These are phyloP conservation scores for Orthosia gracilis DNA, from an alignment of 2,888 invertebrate species.

Conservation along the genomic window DNA sequence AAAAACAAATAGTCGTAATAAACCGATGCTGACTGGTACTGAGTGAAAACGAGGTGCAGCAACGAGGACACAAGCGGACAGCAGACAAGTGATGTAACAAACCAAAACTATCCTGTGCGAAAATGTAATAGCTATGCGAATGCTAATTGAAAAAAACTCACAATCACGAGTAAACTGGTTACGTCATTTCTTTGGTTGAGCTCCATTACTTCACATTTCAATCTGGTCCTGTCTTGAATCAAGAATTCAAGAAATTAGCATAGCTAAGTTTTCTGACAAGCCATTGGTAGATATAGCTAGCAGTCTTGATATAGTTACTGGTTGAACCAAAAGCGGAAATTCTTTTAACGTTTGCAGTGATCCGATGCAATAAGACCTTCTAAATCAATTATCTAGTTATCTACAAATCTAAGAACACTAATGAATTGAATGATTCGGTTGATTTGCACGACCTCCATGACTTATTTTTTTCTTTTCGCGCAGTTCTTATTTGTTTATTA, in stretches of 20 bases:
- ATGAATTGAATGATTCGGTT: conserved; percentile 63
- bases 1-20: conserved; percentile 38
- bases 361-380: conserved; percentile 41
- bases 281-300: neutral
- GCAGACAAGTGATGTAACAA: conserved; percentile 54
- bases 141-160: conserved; percentile 40
- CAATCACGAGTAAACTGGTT: conserved; percentile 41
- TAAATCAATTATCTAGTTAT: conserved; percentile 46
- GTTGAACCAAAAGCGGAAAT: conserved; percentile 26
- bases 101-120: conserved; percentile 49
- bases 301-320: conserved; percentile 4
- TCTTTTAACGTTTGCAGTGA: conserved; percentile 25
- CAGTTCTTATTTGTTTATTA: conserved; percentile 35
- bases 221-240: conserved; percentile 37
- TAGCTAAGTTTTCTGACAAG: conserved; percentile 9
- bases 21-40: conserved; percentile 17
- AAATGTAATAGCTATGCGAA: conserved; percentile 45
- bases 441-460: conserved; percentile 64
- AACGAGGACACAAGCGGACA: conserved; percentile 53
- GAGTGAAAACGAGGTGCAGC: conserved; percentile 47
- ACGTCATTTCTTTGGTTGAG: conserved; percentile 37
- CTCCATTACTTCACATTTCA: conserved; percentile 36
- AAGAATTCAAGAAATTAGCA: conserved; percentile 45
- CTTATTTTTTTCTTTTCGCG: conserved; percentile 41
- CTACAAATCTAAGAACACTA: conserved; percentile 51